Evolutionary conservation across 2,888 invertebrate genomes (phyloP), one percentile per base, ranked within the genome.

Genomic region (Exephanes ischioxanthus): DNA sequence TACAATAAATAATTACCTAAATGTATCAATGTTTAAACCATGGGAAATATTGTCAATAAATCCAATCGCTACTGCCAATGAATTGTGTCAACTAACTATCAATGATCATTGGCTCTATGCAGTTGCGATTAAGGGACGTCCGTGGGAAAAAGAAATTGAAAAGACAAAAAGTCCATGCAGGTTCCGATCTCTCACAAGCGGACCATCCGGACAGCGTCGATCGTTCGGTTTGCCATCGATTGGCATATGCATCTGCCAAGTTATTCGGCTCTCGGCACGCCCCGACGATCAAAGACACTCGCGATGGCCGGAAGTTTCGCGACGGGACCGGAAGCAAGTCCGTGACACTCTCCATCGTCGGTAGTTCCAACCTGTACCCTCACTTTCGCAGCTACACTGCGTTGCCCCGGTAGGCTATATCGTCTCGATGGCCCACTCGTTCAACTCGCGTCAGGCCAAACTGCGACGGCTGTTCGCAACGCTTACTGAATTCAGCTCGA

Each of bases 201-300:
- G 53, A 53, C 33, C 19, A 53, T n/a, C 19, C 53, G n/a, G 53
- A 53, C 19, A 4, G 6, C 9, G 7, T 19, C n/a, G 19, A 33
- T 63, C 63, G 78, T 70, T 80, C 73, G 85, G 26, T 83, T 81
- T 33, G 33, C 73, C 3, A 7, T 55, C 14, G 55, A 80, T 66
- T 45, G 61, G 30, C 48, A 48, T 80, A 85, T 66, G 76, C 33
- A 19, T 53, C 72, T 68, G 70, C 53, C 78, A 75, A 87, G 83
- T 84, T 85, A 82, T 85, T 87, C 77, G 87, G 86, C 79, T 63
- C 80, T 86, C 82, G 87, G 82, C 68, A n/a, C 85, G 85, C 83
- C 53, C 67, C 85, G 79, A n/a, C 86, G 89, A 87, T 89, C 87
- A 88, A 88, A 89, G 88, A 82, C 76, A 79, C 70, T 83, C 79